A percentile compares a stretch with the other conserved stretches of the same genome.
Conservation (phyloP, 2,113 vertebrate genomes). For the Pterocles orientalis region DNA sequence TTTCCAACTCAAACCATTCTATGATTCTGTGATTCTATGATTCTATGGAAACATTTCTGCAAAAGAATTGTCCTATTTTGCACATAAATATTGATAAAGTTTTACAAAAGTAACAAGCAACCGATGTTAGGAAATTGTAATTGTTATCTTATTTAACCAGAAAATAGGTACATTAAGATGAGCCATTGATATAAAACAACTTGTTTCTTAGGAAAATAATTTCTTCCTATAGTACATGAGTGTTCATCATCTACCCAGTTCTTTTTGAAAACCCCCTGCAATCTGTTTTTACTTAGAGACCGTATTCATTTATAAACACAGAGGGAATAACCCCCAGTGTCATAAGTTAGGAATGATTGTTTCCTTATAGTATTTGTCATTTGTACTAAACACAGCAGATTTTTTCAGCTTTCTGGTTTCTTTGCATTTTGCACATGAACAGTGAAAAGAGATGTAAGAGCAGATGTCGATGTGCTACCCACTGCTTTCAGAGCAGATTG, state of each 20-base stretch:
- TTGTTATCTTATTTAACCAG: not conserved
- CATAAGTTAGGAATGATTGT: not conserved
- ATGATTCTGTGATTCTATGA: too few species aligned
- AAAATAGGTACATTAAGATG: not conserved
- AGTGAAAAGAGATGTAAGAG: not conserved
- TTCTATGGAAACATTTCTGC: not conserved
- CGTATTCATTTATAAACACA: not conserved
- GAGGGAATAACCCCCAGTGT: not conserved
- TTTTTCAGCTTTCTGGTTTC: not conserved
- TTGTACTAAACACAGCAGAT: not conserved
- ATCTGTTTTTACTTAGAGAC: not conserved
- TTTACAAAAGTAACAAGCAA: not conserved
- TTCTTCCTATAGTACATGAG: not conserved
- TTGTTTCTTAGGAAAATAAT: not conserved
- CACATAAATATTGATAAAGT: not conserved
- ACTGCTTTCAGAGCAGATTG: constrained; percentile 36
- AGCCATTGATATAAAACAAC: not conserved
- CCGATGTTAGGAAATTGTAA: not conserved
- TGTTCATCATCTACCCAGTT: not conserved
- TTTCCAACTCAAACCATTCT: too few species aligned
- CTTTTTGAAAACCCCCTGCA: not conserved
- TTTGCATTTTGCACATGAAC: not conserved
- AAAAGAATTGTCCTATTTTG: not conserved
- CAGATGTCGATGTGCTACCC: not conserved
- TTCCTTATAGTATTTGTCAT: not conserved